Conservation (phyloP, 2,888 invertebrate genomes). For the Ormyrus pomaceus region DNA sequence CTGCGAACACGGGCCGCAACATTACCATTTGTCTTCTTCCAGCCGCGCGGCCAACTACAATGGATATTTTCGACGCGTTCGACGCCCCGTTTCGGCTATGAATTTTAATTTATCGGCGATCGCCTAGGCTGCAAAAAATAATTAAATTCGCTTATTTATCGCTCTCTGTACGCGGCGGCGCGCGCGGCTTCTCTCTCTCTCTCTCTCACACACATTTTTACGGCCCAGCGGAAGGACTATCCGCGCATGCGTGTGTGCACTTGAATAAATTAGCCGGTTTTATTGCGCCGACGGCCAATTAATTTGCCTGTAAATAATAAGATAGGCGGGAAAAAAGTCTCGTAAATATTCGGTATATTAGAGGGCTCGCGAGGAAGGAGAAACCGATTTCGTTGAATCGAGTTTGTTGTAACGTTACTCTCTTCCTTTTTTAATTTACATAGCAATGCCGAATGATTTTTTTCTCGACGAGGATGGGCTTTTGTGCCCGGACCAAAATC, state of each 20-base stretch:
- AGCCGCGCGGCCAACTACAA: not conserved
- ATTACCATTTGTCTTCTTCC: slow-evolving; percentile 60
- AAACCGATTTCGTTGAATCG: too few relatives aligned
- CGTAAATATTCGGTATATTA: too few relatives aligned
- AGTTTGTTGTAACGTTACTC: too few relatives aligned
- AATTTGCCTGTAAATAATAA: slow-evolving; percentile 5
- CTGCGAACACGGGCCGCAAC: slow-evolving; percentile 54
- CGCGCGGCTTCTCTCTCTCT: not conserved
- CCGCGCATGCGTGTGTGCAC: not conserved
- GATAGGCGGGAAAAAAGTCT: slow-evolving; percentile 2
- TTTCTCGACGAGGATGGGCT: too few relatives aligned
- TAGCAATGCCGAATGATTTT: too few relatives aligned
- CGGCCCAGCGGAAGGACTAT: too few relatives aligned
- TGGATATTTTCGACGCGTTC: slow-evolving; percentile 39
- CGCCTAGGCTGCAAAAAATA: slow-evolving; percentile 42
- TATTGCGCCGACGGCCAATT: slow-evolving; percentile 17
- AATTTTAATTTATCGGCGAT: slow-evolving; percentile 50
- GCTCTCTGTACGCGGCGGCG: not conserved
- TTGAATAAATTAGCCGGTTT: slow-evolving; percentile 23
- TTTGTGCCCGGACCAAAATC: too few relatives aligned
- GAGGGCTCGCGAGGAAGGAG: too few relatives aligned
- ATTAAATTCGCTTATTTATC: slow-evolving; percentile 44
- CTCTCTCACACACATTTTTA: slow-evolving; percentile 2
- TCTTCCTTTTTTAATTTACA: too few relatives aligned
- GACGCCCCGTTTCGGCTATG: slow-evolving; percentile 36